A percentile compares a stretch with the other conserved stretches of the same genome.
Evolutionary conservation across 2,797 vertebrate species (phyloP).

Genomic region (Prionace glauca): DNA sequence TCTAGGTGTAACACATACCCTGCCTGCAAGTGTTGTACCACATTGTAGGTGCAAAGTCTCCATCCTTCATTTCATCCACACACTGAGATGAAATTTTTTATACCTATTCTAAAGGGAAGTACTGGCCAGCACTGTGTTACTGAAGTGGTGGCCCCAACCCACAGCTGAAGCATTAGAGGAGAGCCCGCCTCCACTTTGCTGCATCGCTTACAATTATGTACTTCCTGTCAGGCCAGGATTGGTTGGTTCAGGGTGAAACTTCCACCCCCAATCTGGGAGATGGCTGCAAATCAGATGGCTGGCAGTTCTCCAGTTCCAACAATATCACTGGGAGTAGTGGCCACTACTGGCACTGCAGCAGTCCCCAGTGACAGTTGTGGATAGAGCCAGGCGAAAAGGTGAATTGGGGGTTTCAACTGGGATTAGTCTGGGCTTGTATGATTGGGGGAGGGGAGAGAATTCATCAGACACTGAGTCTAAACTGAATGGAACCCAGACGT

Average conservation of each 20-base stretch:
- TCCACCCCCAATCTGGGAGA: neutral
- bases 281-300: neutral
- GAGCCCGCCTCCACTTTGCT: no score
- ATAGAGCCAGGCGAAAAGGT: neutral
- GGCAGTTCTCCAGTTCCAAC: neutral
- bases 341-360: neutral
- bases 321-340: neutral
- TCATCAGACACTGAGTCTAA: neutral
- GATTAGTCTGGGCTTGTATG: no score
- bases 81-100: neutral
- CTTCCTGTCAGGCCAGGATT: neutral
- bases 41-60: neutral
- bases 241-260: no score
- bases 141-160: no score
- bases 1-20: neutral
- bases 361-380: neutral
- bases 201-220: neutral
- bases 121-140: neutral
- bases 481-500: neutral
- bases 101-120: neutral
- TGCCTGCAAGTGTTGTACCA: neutral
- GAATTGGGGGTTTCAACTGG: neutral
- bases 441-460: no score
- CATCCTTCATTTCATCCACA: neutral
- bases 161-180: neutral